Base-by-base conservation (phyloP, 2,113 vertebrate species). In the Alligator mississippiensis region DNA sequence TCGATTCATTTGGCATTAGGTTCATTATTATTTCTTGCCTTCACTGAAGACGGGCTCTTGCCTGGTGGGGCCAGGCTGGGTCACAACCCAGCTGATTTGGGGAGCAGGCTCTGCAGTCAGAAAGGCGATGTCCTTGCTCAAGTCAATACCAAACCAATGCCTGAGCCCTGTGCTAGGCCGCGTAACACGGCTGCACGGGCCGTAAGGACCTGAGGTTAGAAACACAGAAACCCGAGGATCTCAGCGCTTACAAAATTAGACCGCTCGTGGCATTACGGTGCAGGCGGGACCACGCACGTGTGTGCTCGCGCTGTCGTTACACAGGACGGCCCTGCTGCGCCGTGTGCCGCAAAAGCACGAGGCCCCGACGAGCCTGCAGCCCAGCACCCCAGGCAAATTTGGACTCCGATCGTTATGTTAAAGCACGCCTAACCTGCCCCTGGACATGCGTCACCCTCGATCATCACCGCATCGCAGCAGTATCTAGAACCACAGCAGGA, bases 231-330 rank as follows among this genome's bases (percentile, higher is more conserved):
- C 12, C 64, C n/a, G 30, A 68, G 9, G 64, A 17, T 68, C 64
- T 68, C 27, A 68, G 38, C 1, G 0, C 0, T 68, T 3, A n/a
- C 5, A 74, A 64, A 82, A 9, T 9, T 27, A 4, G 79, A 34
- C 28, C 17, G 28, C 64, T n/a, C 64, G 30, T 30, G 64, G 30
- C 64, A 30, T 19, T 68, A n/a, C 8, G 16, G n/a, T 68, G 30
- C 28, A 17, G 15, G 9, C 9, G 19, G 17, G 13, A 10, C 18
- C 18, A 30, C 24, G 19, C 19, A n/a, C 9, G 18, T 30, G 28
- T 30, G 9, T 66, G 64, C 25, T 66, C 17, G 64, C 64, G 10
- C 7, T 30, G 64, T n/a, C 7, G 17, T 4, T 14, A 27, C 63
- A 14, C 9, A 66, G 63, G 28, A n/a, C 6, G 27, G 7, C 27